Evolutionary conservation across 2,113 vertebrate genomes (phyloP).

Genomic region (Nicator chloris): DNA sequence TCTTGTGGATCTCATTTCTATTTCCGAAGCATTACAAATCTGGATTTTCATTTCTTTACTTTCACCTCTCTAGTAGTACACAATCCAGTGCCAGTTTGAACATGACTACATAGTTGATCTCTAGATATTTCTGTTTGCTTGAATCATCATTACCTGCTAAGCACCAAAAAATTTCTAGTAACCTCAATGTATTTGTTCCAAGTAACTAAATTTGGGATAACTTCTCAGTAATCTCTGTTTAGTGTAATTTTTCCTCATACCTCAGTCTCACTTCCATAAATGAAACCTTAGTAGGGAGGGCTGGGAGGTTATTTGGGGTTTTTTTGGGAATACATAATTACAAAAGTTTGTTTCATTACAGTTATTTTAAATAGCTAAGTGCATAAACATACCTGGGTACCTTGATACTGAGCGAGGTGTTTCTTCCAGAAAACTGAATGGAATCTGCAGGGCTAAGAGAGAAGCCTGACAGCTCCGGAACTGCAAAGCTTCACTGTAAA

Average conservation of each 20-base stretch:
- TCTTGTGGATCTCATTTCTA: background rate
- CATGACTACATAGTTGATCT: background rate
- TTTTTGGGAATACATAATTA: background rate
- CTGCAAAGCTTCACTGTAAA: background rate
- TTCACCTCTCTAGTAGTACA: background rate
- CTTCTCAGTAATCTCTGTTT: background rate
- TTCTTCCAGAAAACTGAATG: background rate
- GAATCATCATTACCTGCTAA: background rate
- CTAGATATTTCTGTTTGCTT: background rate
- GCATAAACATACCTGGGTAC: background rate
- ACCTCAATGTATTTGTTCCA: background rate
- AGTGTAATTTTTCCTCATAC: background rate
- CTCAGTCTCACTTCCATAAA: background rate
- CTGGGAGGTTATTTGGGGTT: accelerated
- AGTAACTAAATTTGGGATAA: background rate
- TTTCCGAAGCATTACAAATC: background rate
- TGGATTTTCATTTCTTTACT: background rate
- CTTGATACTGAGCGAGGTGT: background rate
- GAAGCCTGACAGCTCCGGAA: background rate
- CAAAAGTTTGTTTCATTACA: background rate
- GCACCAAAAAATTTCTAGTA: background rate
- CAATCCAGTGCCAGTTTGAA: background rate
- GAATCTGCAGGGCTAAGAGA: background rate
- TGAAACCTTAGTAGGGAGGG: background rate
- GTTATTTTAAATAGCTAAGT: background rate